Evolutionary conservation across 2,797 vertebrate species (phyloP).

Genomic region (Coluber constrictor): DNA sequence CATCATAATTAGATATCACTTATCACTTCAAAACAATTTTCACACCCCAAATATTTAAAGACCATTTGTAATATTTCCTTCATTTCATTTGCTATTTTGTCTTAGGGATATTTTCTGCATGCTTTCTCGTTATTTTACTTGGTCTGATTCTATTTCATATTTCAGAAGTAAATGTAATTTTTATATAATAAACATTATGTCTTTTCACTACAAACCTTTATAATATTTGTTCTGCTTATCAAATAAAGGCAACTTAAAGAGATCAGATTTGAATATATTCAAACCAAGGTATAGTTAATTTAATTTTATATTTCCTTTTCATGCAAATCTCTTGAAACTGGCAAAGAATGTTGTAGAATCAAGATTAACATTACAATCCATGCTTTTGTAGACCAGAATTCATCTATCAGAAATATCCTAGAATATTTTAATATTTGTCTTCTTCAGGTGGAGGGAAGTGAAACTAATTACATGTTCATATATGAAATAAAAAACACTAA

Average conservation of each 20-base stretch:
- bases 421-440: not conserved
- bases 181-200: not conserved
- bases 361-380: not conserved
- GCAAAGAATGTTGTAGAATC: not conserved
- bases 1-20: not conserved
- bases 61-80: not conserved
- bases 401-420: not conserved
- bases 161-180: not conserved
- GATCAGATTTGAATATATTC: not conserved
- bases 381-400: not conserved
- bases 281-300: not conserved
- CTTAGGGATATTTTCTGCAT: not conserved
- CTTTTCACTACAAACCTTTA: not conserved
- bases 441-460: not conserved
- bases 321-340: not conserved
- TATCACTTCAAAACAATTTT: not conserved
- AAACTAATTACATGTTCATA: not conserved
- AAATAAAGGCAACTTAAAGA: not conserved
- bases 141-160: not conserved
- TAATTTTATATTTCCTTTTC: not conserved
- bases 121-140: not conserved
- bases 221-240: not conserved
- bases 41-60: not conserved
- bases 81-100: not conserved
- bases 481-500: not conserved